Percentiles rank a stretch among this genome's conserved stretches.
Evolutionary conservation across 2,888 invertebrate species (phyloP).

Genomic region (Clanis bilineata): DNA sequence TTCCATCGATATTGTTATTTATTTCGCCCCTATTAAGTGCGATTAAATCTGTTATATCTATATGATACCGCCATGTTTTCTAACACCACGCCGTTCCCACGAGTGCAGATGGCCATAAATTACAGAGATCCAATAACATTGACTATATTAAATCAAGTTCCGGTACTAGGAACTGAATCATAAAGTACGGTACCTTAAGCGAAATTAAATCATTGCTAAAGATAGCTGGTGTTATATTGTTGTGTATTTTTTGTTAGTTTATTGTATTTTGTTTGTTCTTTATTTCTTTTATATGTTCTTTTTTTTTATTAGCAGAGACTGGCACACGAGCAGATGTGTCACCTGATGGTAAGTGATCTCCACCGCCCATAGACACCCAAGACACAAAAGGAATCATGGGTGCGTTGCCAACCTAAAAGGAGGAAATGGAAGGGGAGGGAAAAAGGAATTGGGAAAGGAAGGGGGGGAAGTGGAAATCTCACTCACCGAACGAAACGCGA

Average conservation of each 20-base stretch:
- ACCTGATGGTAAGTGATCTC: too few relatives aligned
- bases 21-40: background rate
- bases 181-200: slow-evolving; percentile 38
- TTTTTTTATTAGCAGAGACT: too few relatives aligned
- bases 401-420: too few relatives aligned
- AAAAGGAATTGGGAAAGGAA: too few relatives aligned
- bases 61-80: slow-evolving; percentile 29
- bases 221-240: background rate
- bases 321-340: too few relatives aligned
- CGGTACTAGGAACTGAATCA: slow-evolving; percentile 52
- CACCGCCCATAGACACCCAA: too few relatives aligned
- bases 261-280: too few relatives aligned
- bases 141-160: slow-evolving; percentile 69
- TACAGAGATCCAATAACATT: slow-evolving; percentile 72
- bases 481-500: too few relatives aligned
- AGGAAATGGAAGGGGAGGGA: too few relatives aligned
- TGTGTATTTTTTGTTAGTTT: background rate
- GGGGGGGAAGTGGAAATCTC: too few relatives aligned
- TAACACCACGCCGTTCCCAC: slow-evolving; percentile 54
- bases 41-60: slow-evolving; percentile 18
- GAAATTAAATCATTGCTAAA: slow-evolving; percentile 14
- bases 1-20: background rate
- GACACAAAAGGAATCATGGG: too few relatives aligned
- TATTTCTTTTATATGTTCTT: too few relatives aligned
- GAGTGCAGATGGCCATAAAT: slow-evolving; percentile 65